A percentile compares a stretch with the other conserved stretches of the same genome.
phyloP scores from a whole-genome alignment of 2,888 invertebrate genomes.

The Tiliacea citrago region DNA sequence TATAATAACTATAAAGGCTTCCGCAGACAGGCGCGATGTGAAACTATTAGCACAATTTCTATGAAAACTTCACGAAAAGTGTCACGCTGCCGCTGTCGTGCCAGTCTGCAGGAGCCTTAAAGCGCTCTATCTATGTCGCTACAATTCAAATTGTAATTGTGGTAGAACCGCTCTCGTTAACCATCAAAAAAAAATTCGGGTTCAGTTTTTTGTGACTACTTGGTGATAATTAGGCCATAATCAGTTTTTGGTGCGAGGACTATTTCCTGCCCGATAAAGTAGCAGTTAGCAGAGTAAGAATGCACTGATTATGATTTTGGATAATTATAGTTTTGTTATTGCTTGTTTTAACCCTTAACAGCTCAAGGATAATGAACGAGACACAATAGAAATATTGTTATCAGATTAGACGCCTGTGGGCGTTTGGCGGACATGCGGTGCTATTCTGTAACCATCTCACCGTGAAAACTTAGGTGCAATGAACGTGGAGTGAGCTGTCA shows the following conservation, averaged over 20 bases:
- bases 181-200: neutral
- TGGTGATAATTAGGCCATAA: neutral
- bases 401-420: no score
- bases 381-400: no score
- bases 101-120: neutral
- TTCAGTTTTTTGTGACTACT: neutral
- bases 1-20: neutral
- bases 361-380: no score
- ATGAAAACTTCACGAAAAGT: no score
- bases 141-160: constrained; percentile 22
- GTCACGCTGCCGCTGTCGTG: no score
- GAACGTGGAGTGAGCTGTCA: no score
- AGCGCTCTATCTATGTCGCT: constrained; percentile 9
- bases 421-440: no score
- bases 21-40: no score
- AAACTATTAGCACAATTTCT: no score
- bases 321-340: neutral
- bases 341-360: neutral
- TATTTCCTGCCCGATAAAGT: constrained; percentile 17
- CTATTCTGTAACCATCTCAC: no score
- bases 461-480: no score
- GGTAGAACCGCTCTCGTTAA: neutral
- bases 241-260: neutral
- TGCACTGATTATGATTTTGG: neutral
- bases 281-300: neutral